phyloP scores from a whole-genome alignment of 2,888 invertebrate genomes.

The Drosophila mayaguana region DNA sequence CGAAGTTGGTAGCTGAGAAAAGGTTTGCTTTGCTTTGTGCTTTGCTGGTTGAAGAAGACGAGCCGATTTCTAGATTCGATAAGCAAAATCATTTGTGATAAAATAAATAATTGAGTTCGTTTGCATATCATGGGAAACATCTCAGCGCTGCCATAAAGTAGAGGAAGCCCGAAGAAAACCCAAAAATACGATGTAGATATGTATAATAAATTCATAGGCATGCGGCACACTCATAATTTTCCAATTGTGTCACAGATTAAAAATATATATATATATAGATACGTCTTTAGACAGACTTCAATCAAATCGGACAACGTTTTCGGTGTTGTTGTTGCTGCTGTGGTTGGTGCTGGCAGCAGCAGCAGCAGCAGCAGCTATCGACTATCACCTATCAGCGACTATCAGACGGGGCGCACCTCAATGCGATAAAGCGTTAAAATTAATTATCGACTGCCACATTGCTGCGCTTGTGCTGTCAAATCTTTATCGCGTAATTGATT shows the following conservation, averaged over 20 bases:
- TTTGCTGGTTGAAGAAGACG: slow-evolving; percentile 66
- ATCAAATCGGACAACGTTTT: slow-evolving; percentile 67
- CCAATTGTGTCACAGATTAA: slow-evolving; percentile 77
- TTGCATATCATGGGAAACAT: slow-evolving; percentile 83
- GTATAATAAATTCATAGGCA: slow-evolving; percentile 69
- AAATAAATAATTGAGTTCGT: slow-evolving; percentile 84
- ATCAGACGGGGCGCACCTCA: slow-evolving; percentile 72
- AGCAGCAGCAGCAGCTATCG: slow-evolving; percentile 28
- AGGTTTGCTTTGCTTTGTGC: slow-evolving; percentile 51
- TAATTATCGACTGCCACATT: slow-evolving; percentile 81
- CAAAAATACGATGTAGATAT: slow-evolving; percentile 12
- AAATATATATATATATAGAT: slow-evolving; percentile 20
- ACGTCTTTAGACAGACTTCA: slow-evolving; percentile 76
- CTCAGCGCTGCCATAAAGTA: slow-evolving; percentile 39
- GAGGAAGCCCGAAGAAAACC: slow-evolving; percentile 31
- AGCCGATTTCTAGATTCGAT: slow-evolving; percentile 79
- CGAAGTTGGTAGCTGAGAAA: slow-evolving; percentile 68
- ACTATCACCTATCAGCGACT: slow-evolving; percentile 68
- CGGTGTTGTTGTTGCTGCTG: slow-evolving; percentile 11
- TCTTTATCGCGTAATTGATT: slow-evolving; percentile 82
- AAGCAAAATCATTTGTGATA: slow-evolving; percentile 82
- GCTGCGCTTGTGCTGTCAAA: slow-evolving; percentile 78
- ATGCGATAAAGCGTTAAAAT: slow-evolving; percentile 81
- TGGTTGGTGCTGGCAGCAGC: slow-evolving; percentile 6
- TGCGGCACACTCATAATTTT: slow-evolving; percentile 55